phyloP scores from a whole-genome alignment of 2,113 vertebrate species.

The Mola mola region DNA sequence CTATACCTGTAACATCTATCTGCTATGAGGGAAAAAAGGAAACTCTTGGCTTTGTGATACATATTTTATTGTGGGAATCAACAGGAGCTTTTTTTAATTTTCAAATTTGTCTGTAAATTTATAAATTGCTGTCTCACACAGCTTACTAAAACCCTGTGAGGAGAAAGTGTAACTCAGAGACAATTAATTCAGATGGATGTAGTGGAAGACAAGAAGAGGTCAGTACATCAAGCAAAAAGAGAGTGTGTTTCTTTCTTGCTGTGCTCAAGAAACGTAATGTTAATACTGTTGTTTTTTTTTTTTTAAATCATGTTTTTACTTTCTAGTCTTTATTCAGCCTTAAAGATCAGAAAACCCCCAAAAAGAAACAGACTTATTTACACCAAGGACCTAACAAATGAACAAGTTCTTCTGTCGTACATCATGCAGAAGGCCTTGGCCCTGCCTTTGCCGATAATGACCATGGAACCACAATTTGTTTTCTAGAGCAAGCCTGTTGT shows the following conservation, averaged over 20 bases:
- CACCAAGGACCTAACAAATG: conserved; percentile 18
- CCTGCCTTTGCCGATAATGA: conserved; percentile 1
- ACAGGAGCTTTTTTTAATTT: background rate
- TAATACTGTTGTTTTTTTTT: conserved; percentile 12
- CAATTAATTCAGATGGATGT: conserved; percentile 37
- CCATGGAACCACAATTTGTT: conserved; percentile 42
- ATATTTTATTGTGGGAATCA: conserved; percentile 57
- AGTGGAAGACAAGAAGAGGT: conserved; percentile 59
- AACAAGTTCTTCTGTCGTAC: conserved; percentile 8
- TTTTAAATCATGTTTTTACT: conserved; percentile 1
- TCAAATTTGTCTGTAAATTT: conserved; percentile 6
- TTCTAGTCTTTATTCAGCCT: conserved; percentile 17
- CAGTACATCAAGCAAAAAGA: conserved; percentile 22
- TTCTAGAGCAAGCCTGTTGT: conserved; percentile 30
- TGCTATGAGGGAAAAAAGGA: conserved; percentile 24
- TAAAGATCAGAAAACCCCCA: conserved; percentile 1
- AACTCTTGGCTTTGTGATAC: conserved; percentile 23
- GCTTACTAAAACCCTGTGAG: conserved; percentile 28
- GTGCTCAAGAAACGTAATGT: conserved; percentile 14
- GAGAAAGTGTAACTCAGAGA: conserved; percentile 22
- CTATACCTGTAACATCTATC: background rate
- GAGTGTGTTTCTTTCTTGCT: conserved; percentile 7
- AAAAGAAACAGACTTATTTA: conserved; percentile 44
- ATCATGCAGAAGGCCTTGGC: conserved; percentile 8
- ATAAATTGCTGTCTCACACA: conserved; percentile 33